Evolutionary conservation across 1,140 invertebrate genomes (phyloP), one percentile per base, ranked within the genome.

Genomic region (Drosophila littoralis): DNA sequence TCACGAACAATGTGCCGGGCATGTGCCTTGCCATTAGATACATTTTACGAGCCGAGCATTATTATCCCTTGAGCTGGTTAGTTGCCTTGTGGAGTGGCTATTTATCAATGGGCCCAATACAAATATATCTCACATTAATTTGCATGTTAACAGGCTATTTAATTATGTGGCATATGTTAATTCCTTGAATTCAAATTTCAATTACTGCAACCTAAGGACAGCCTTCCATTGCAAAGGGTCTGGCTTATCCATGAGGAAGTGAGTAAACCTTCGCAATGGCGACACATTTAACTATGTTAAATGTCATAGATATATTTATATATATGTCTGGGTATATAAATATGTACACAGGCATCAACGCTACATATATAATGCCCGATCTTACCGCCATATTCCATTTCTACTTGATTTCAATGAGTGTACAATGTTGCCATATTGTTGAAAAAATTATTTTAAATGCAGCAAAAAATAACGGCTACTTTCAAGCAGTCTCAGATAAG

Each of bases 1-100:
- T 54, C 42, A 12, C 8, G 33, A 55, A 89, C 84, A 88, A 88
- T 89, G 73, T 9, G 55, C n/a, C 61, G 54, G 69, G 76, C 59
- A 42, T 61, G 68, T 75, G 63, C 59, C 67, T 15, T 8, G 61
- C 22, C 66, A 81, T 65, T 43, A 72, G 48, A 48, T 32, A 15
- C 32, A 54, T 43, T 54, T 17, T 15, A 32, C 15, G 33, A 6
- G 28, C 3, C 36, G 33, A 59, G 22, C 42, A 58, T 61, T 64
- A 10, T 70, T 75, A 70, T 70, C 75, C 65, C 15, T 63, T 69
- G 73, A 71, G 63, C 71, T 72, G 66, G 58, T 83, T 83, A 79
- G 61, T 32, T 79, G 10, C 4, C 38, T 15, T 52, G 64, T 28
- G 43, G 55, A 32, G 15, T 15, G 22, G 9, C 4, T 22, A 45